Percentiles rank a stretch among this genome's conserved stretches.
Evolutionary conservation across 2,888 invertebrate genomes (phyloP).

Genomic region (Gonocerus acuteangulatus): DNA sequence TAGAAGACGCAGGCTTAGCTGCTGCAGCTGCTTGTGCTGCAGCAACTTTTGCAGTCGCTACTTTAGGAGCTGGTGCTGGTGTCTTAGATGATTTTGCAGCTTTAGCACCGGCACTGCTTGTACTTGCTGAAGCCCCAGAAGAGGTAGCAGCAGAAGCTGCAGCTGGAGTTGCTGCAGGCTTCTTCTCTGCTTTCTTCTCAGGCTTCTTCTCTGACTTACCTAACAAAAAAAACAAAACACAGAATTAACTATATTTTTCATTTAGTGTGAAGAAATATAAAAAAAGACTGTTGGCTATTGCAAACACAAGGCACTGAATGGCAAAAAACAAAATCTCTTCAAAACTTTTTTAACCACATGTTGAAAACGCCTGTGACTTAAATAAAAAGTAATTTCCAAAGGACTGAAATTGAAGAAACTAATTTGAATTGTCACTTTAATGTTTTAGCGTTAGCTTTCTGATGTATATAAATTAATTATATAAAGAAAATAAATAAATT

Average conservation of each 20-base stretch:
- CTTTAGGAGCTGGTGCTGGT: constrained; percentile 41
- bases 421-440: too few relatives aligned
- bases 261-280: not conserved
- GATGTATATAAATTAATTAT: too few relatives aligned
- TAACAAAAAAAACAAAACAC: not conserved
- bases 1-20: constrained; percentile 39
- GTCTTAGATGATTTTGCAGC: constrained; percentile 40
- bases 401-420: too few relatives aligned
- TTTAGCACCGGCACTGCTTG: constrained; percentile 40
- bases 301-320: too few relatives aligned
- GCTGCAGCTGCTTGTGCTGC: constrained; percentile 41
- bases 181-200: constrained; percentile 53
- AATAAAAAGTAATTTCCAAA: too few relatives aligned
- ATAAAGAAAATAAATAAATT: too few relatives aligned
- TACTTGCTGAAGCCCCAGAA: constrained; percentile 39
- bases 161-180: constrained; percentile 45
- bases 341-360: too few relatives aligned
- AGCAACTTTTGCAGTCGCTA: constrained; percentile 40
- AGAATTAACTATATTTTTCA: not conserved
- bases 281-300: not conserved
- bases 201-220: constrained; percentile 40
- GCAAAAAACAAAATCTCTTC: too few relatives aligned
- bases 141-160: constrained; percentile 38
- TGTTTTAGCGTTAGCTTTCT: too few relatives aligned
- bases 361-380: too few relatives aligned